These are phyloP conservation scores for Plectrocnemia conspersa DNA, from an alignment of 1,140 invertebrate genomes.

Conservation along the genomic window DNA sequence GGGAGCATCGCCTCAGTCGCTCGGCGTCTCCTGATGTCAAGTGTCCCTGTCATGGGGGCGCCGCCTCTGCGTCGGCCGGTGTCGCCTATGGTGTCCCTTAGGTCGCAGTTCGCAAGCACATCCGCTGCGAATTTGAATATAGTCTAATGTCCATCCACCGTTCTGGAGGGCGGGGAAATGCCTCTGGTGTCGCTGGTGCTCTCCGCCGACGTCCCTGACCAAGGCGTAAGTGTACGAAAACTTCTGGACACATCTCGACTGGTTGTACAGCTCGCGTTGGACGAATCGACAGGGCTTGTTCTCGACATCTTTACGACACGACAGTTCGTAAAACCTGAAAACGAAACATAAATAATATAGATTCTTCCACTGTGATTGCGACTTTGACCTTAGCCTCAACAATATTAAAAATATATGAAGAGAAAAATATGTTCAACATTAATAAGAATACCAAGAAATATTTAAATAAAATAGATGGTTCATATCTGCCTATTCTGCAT, in stretches of 20 bases:
- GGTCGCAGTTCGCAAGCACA: conserved; percentile 70
- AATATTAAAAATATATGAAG: too few species aligned
- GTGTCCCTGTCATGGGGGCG: not conserved
- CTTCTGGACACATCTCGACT: conserved; percentile 75
- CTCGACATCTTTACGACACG: conserved; percentile 65
- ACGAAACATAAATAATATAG: too few species aligned
- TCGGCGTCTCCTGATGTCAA: conserved; percentile 7
- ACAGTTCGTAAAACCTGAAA: conserved; percentile 70
- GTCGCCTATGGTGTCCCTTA: conserved; percentile 10
- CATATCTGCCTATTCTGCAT: too few species aligned
- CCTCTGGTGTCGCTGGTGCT: conserved; percentile 43
- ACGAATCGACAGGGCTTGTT: conserved; percentile 73
- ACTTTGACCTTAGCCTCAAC: too few species aligned
- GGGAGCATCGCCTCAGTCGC: too few species aligned
- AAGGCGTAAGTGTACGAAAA: conserved; percentile 83
- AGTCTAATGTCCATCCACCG: conserved; percentile 69
- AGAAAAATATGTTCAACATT: too few species aligned
- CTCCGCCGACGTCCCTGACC: conserved; percentile 56
- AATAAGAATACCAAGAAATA: too few species aligned
- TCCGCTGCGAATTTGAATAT: conserved; percentile 74
- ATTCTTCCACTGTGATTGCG: too few species aligned
- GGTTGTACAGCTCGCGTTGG: conserved; percentile 61
- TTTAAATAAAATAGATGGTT: too few species aligned
- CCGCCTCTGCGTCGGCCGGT: not conserved
- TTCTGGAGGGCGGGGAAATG: conserved; percentile 52